Evolutionary conservation across 2,113 vertebrate genomes (phyloP).

Genomic region (Nothoprocta perdicaria): DNA sequence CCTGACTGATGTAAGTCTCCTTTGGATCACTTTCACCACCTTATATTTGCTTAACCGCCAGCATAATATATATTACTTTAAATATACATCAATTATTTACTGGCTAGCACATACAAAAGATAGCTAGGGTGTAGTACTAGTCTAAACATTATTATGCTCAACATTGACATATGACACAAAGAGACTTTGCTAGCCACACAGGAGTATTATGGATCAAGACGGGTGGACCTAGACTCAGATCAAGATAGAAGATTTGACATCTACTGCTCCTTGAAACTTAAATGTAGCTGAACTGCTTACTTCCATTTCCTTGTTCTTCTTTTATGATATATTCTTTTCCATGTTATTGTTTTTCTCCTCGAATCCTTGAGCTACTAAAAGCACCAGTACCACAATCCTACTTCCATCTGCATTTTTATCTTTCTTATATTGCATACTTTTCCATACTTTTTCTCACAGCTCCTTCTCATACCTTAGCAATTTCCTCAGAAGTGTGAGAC

Average conservation of each 20-base stretch:
- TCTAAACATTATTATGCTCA: background rate
- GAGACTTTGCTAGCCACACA: background rate
- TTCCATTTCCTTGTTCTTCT: background rate
- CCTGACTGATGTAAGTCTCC: background rate
- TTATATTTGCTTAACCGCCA: background rate
- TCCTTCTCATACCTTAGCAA: background rate
- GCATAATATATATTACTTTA: background rate
- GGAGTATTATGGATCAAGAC: background rate
- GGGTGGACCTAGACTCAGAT: background rate
- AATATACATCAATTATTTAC: background rate
- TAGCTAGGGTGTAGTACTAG: background rate
- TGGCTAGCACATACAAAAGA: rapidly evolving
- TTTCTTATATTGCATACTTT: background rate
- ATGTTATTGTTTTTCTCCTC: rapidly evolving
- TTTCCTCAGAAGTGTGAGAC: slow-evolving; percentile 1
- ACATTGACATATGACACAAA: background rate
- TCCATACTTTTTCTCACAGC: background rate
- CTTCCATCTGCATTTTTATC: background rate
- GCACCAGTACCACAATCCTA: background rate
- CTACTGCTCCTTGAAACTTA: background rate
- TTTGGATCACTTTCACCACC: background rate
- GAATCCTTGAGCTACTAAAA: background rate
- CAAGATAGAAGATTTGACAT: background rate
- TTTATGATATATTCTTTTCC: background rate
- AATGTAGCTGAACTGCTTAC: background rate